phyloP scores from a whole-genome alignment of 1,140 invertebrate species.

The Hesperophylax magnus region DNA sequence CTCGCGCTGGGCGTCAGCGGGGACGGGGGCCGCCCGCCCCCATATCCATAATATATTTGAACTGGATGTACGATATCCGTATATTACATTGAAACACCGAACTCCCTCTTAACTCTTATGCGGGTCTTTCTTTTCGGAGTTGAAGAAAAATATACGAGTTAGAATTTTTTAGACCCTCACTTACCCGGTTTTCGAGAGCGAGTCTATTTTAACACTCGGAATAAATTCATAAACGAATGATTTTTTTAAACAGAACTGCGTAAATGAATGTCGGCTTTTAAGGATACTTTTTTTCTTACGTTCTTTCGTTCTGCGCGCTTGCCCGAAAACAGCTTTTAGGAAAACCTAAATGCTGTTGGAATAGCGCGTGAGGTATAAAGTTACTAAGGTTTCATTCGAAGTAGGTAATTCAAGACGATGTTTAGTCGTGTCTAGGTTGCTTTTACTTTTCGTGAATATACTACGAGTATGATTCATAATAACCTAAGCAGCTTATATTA shows the following conservation, averaged over 20 bases:
- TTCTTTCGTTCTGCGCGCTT: too few species aligned
- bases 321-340: too few species aligned
- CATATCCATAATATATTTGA: slow-evolving; percentile 29
- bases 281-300: too few species aligned
- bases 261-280: too few species aligned
- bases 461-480: too few species aligned
- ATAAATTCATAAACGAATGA: slow-evolving; percentile 6
- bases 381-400: too few species aligned
- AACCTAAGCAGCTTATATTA: too few species aligned
- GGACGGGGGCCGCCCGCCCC: background rate
- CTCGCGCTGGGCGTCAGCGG: background rate
- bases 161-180: background rate
- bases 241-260: background rate
- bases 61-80: slow-evolving; percentile 34
- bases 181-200: background rate
- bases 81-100: slow-evolving; percentile 45
- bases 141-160: slow-evolving; percentile 6
- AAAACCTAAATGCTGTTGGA: too few species aligned
- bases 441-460: too few species aligned
- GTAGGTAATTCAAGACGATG: too few species aligned
- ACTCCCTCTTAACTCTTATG: slow-evolving; percentile 45
- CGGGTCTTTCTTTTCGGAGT: slow-evolving; percentile 14
- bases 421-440: too few species aligned
- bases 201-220: background rate
- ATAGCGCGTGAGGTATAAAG: too few species aligned